Evolutionary conservation across 2,888 invertebrate species (phyloP).

Genomic region (Eupithecia abbreviata): DNA sequence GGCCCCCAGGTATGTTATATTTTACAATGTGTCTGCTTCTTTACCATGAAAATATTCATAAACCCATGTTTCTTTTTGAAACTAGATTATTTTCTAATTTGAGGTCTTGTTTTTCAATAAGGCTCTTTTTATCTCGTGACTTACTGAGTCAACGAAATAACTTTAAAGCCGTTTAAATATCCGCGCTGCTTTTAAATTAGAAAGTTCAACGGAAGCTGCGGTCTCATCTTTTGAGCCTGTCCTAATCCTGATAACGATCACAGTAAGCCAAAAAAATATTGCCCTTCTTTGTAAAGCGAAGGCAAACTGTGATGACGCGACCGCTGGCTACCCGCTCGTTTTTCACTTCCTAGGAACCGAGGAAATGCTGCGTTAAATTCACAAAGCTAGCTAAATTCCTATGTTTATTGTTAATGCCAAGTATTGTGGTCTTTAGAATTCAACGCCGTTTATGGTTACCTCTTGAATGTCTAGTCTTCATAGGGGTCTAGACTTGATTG

Average conservation of each 20-base stretch:
- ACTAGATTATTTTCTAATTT: slow-evolving; percentile 3
- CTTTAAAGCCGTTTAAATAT: slow-evolving; percentile 31
- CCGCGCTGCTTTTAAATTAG: slow-evolving; percentile 39
- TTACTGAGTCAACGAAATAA: slow-evolving; percentile 23
- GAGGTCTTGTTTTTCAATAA: slow-evolving; percentile 4
- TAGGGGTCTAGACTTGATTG: not conserved
- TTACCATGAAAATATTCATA: not conserved
- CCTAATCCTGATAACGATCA: slow-evolving; percentile 52
- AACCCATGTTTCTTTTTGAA: not conserved
- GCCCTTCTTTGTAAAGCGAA: slow-evolving; percentile 52
- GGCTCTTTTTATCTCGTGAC: slow-evolving; percentile 11
- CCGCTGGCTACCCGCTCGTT: slow-evolving; percentile 50
- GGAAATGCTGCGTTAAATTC: slow-evolving; percentile 48
- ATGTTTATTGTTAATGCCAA: slow-evolving; percentile 44
- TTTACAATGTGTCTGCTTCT: not conserved
- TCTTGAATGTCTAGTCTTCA: not conserved
- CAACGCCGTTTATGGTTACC: slow-evolving; percentile 35
- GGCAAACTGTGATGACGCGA: slow-evolving; percentile 48
- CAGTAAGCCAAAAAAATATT: slow-evolving; percentile 52
- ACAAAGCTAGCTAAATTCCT: slow-evolving; percentile 37
- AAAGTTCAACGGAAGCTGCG: slow-evolving; percentile 37
- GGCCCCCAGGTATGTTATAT: not conserved
- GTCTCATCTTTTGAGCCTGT: slow-evolving; percentile 47
- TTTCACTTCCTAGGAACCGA: slow-evolving; percentile 49
- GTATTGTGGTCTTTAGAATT: slow-evolving; percentile 35